Evolutionary conservation across 2,888 invertebrate species (phyloP).

Genomic region (Hololepta plana): DNA sequence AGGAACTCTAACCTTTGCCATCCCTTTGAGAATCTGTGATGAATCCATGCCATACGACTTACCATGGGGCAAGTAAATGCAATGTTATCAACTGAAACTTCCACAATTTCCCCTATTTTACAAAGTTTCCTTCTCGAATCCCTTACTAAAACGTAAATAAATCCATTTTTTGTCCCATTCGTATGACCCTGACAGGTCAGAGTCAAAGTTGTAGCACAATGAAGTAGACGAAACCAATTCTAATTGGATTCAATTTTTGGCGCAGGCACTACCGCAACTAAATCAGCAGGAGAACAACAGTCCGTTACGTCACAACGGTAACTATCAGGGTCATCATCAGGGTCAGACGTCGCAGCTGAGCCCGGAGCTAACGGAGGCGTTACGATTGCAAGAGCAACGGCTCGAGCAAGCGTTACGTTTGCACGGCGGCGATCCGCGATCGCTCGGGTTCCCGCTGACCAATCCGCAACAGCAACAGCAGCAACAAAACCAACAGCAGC

Average conservation of each 20-base stretch:
- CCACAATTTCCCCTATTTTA: too few species aligned
- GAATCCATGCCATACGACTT: too few species aligned
- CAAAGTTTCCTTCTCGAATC: too few species aligned
- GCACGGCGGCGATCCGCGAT: conserved; percentile 59
- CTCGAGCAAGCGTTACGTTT: conserved; percentile 67
- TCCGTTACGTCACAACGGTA: conserved; percentile 25
- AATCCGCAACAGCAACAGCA: conserved; percentile 30
- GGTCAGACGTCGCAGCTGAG: conserved; percentile 35
- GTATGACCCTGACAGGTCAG: too few species aligned
- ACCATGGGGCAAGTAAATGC: too few species aligned
- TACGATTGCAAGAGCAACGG: conserved; percentile 53
- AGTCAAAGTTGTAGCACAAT: too few species aligned
- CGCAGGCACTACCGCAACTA: conserved; percentile 24
- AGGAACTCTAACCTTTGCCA: too few species aligned
- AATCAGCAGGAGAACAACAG: conserved; percentile 27
- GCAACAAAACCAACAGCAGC: conserved; percentile 17
- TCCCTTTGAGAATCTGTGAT: too few species aligned
- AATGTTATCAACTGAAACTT: too few species aligned
- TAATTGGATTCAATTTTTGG: conserved; percentile 2
- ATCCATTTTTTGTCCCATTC: too few species aligned
- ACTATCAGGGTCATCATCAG: conserved; percentile 24
- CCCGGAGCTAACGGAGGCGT: conserved; percentile 52
- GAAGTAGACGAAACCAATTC: too few species aligned
- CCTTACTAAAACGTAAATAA: too few species aligned
- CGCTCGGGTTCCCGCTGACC: conserved; percentile 55